Base-by-base conservation (phyloP, 2,113 vertebrate genomes). In the Paramisgurnus dabryanus region DNA sequence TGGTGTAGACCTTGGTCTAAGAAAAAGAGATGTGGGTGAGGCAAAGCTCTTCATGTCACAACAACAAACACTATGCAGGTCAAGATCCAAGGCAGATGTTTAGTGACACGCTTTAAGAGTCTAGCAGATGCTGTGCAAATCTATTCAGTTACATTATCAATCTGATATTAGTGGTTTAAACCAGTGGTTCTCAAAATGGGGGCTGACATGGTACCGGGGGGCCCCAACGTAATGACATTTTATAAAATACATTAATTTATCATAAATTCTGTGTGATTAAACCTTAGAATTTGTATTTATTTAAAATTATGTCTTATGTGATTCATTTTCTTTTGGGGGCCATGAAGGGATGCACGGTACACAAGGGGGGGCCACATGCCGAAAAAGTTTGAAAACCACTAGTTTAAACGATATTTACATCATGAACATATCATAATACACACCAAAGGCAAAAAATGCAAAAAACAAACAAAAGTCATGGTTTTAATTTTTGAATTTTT, bases 1-100 rank as follows among this genome's bases (percentile, higher is more conserved):
- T 65, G 96, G 92, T 84, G 96, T 95, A 84, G 96, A 98, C 90
- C 97, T 99, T 86, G 96, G 96, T 95, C 98, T 99, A 92, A 6
- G 49, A 43, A 79, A 55, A 77, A 47, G 68, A 50, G 49, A 68
- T 39, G 74, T 3, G 74, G 61, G 75, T 76, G 67, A 27, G 0
- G 17, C 22, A 6, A 57, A 27, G 49, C 10, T 22, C 55, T 17
- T n/a, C 13, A 18, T 80, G 66, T 12, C 66, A 13, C 76, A 61
- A 34, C 68, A 61, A 27, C 3, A 13, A 1, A 47, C 47, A 64
- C 11, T 34, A 22, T 22, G 15, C n/a, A 64, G 22, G 7, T 41
- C 61, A 76, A 76, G 34, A 64, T 57, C 15, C 67, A 71, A 67
- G 47, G 9, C 66, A 69, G 69, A 53, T 65, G 61, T 65, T 43